Conservation (phyloP, 1,140 invertebrate species). For the Neodiprion pinetum region DNA sequence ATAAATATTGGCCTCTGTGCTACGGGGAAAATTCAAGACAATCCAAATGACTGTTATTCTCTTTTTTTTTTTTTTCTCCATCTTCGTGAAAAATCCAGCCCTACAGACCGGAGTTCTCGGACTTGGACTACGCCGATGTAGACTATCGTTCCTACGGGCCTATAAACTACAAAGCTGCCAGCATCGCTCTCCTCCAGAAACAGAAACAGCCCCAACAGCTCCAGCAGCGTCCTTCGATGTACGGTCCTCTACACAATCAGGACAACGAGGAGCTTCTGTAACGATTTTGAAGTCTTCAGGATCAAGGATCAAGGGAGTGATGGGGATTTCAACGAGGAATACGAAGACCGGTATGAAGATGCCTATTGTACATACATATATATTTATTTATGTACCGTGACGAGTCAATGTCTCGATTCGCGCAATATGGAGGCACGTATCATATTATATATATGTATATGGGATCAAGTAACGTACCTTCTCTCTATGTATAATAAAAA, state of each 20-base stretch:
- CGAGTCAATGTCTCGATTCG: not conserved
- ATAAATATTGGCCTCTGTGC: too few relatives aligned
- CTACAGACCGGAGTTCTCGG: slow-evolving; percentile 74
- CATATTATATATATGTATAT: not conserved
- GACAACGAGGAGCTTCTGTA: slow-evolving; percentile 60
- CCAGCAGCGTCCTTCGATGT: slow-evolving; percentile 57
- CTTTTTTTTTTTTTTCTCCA: slow-evolving; percentile 44
- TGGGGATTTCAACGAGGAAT: slow-evolving; percentile 5
- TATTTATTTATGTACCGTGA: not conserved
- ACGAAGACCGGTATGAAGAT: slow-evolving; percentile 33
- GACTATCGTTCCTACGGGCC: slow-evolving; percentile 88
- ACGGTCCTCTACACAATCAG: slow-evolving; percentile 48
- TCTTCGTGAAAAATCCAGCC: slow-evolving; percentile 62
- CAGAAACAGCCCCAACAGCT: slow-evolving; percentile 35
- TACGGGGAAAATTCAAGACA: too few relatives aligned
- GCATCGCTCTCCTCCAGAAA: slow-evolving; percentile 64
- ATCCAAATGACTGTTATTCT: slow-evolving; percentile 28
- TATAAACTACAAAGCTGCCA: slow-evolving; percentile 89
- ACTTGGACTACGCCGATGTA: slow-evolving; percentile 88
- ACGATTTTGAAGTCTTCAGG: slow-evolving; percentile 11
- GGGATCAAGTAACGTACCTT: not conserved
- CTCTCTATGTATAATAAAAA: not conserved
- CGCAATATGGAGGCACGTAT: not conserved
- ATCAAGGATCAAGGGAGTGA: not conserved
- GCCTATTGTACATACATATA: slow-evolving; percentile 9